A percentile compares a stretch with the other conserved stretches of the same genome.
Evolutionary conservation across 2,113 vertebrate species (phyloP).

Genomic region (Salvelinus fontinalis): DNA sequence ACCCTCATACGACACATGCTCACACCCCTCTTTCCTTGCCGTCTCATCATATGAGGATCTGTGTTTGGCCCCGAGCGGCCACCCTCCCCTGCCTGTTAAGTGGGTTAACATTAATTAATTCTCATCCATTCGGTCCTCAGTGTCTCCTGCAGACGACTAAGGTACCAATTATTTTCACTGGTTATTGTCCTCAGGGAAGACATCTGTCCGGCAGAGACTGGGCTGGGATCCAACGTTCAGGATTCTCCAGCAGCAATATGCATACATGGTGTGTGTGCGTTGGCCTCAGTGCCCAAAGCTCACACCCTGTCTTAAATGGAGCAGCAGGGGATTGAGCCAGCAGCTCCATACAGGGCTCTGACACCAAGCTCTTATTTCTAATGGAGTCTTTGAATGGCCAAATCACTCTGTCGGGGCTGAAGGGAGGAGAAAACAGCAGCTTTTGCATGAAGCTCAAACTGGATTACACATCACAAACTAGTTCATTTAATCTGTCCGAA

Average conservation of each 20-base stretch:
- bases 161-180: conserved; percentile 23
- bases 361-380: neutral
- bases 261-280: neutral
- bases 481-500: too few species aligned
- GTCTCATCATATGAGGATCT: conserved; percentile 27
- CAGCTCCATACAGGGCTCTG: neutral
- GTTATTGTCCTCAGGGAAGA: conserved; percentile 30
- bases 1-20: neutral
- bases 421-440: neutral
- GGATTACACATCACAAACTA: too few species aligned
- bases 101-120: conserved; percentile 54
- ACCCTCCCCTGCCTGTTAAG: conserved; percentile 31
- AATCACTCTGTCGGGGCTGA: neutral
- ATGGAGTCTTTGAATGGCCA: neutral
- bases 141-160: conserved; percentile 20
- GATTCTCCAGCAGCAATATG: neutral
- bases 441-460: too few species aligned
- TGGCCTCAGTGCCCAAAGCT: neutral
- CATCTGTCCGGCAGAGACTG: conserved; percentile 34
- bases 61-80: conserved; percentile 14
- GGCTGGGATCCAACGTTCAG: conserved; percentile 4
- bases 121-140: conserved; percentile 33
- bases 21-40: neutral
- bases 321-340: neutral
- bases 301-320: neutral